Base-by-base conservation (phyloP, 2,113 vertebrate species). In the Vulpes ferrilata region DNA sequence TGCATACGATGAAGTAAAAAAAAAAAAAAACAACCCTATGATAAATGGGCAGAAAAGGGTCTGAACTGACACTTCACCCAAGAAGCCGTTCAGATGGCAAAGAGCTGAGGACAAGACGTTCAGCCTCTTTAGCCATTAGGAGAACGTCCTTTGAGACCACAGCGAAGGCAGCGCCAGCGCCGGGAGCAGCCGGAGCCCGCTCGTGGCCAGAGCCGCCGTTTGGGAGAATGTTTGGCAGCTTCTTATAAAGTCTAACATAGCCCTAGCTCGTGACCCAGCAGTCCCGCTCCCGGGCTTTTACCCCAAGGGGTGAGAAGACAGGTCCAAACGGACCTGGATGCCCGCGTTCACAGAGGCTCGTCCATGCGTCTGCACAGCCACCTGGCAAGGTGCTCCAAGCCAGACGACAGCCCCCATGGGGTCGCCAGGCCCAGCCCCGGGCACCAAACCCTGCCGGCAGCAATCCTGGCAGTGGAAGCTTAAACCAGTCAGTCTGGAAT, bases 321-420 rank as follows among this genome's bases (percentile, higher is more conserved):
- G 1, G 11, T 22, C 53, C 10, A 6, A 20, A 57, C 32, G 22
- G 78, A 55, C 51, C 51, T 7, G 78, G 13, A 20, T 30, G 74
- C 8, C 2, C 0, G 71, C 6, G 35, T 13, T 73, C 43, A 16
- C 15, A 11, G 27, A 1, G 3, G 76, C 7, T 30, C 32, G 1
- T 10, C 30, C 48, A 5, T 13, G 25, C 5, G 2, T 25, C 35
- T 43, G 38, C 5, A 3, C 12, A 22, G 23, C 38, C 35, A 3
- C 11, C 2, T 6, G 43, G 35, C 71, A 3, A 25, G 1, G 35
- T 74, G 22, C 23, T 23, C 23, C 20, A 43, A 13, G 1, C 71
- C 43, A n/a, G n/a, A n/a, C n/a, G n/a, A n/a, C n/a, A n/a, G n/a
- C n/a, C n/a, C n/a, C n/a, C n/a, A n/a, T n/a, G n/a, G n/a, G n/a